These are phyloP conservation scores for Mercenaria mercenaria DNA, from an alignment of 1,140 invertebrate species.

Conservation along the genomic window DNA sequence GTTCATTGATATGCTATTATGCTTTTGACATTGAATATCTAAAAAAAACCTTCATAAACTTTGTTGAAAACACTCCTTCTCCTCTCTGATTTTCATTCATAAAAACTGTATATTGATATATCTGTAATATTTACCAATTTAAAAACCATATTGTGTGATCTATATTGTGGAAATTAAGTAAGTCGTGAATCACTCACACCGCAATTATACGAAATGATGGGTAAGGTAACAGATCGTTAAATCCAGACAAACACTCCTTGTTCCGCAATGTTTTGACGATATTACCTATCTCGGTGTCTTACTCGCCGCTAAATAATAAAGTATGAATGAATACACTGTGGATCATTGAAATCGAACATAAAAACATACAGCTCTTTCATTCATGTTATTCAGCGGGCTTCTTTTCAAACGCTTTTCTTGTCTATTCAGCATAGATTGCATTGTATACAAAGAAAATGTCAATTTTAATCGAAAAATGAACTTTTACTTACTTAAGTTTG, in stretches of 20 bases:
- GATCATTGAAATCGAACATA: conserved; percentile 37
- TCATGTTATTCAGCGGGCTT: conserved; percentile 14
- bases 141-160: conserved; percentile 53
- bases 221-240: conserved; percentile 55
- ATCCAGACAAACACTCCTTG: conserved; percentile 39
- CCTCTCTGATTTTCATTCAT: conserved; percentile 32
- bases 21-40: conserved; percentile 25
- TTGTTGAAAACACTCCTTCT: conserved; percentile 24
- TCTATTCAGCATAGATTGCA: conserved; percentile 20
- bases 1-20: conserved; percentile 31
- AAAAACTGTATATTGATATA: conserved; percentile 58
- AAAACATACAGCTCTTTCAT: conserved; percentile 36
- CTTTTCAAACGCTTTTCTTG: conserved; percentile 31
- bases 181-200: conserved; percentile 39
- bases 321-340: conserved; percentile 36
- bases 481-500: conserved; percentile 7
- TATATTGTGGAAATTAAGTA: conserved; percentile 54
- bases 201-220: conserved; percentile 33
- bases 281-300: conserved; percentile 39
- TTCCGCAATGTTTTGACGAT: conserved; percentile 32
- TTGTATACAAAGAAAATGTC: conserved; percentile 20
- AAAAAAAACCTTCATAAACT: background rate
- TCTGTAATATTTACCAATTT: conserved; percentile 59
- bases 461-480: conserved; percentile 28
- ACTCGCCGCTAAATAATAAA: background rate